A percentile compares a stretch with the other conserved stretches of the same genome.
Conservation (phyloP, 2,113 vertebrate genomes). For the Oreocharis arfaki region DNA sequence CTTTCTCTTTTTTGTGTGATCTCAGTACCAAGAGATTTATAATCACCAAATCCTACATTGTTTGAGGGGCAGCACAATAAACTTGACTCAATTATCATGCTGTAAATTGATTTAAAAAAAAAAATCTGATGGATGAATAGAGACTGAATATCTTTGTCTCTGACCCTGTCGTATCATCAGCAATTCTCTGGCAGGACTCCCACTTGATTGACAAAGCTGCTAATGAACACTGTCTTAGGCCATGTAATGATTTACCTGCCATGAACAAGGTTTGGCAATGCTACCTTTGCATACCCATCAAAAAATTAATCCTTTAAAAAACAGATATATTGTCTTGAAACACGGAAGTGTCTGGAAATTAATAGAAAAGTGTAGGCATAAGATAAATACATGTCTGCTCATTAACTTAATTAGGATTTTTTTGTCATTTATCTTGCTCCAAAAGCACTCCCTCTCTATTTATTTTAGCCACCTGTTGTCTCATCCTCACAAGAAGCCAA, state of each 20-base stretch:
- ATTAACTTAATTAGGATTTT: conserved; percentile 31
- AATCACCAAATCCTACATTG: conserved; percentile 40
- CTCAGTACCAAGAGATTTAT: conserved; percentile 20
- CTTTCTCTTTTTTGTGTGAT: conserved; percentile 19
- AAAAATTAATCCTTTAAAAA: conserved; percentile 36
- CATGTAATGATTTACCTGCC: conserved; percentile 74
- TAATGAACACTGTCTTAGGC: conserved; percentile 76
- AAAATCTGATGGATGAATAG: conserved; percentile 77
- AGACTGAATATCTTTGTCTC: conserved; percentile 72
- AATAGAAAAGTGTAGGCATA: not conserved
- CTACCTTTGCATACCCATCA: conserved; percentile 16
- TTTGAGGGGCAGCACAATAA: conserved; percentile 53
- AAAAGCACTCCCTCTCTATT: not conserved
- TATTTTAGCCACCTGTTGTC: conserved; percentile 23
- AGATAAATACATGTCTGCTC: not conserved
- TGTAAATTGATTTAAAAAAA: conserved; percentile 76
- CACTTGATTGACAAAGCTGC: conserved; percentile 73
- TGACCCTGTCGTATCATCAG: conserved; percentile 62
- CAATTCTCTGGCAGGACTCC: conserved; percentile 63
- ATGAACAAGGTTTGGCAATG: conserved; percentile 39
- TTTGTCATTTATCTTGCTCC: not conserved
- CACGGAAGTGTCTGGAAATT: not conserved
- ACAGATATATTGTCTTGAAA: not conserved
- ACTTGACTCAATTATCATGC: conserved; percentile 65
- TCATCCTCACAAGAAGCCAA: not conserved